Conservation (phyloP, 2,113 vertebrate genomes). For the Naja naja region DNA sequence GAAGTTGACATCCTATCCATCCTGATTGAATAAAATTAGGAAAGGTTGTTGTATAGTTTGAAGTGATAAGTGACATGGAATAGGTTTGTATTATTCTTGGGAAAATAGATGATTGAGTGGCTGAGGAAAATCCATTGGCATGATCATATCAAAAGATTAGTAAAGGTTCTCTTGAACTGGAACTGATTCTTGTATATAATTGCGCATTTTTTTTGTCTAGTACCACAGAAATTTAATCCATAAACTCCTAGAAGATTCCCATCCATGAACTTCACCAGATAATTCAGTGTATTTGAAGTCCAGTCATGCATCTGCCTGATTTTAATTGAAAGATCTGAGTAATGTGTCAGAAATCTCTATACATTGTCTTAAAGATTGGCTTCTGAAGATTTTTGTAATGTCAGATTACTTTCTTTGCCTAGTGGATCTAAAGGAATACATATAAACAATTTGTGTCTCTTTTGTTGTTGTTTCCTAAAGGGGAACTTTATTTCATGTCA, state of each 20-base stretch:
- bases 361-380: neutral
- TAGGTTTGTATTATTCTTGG: neutral
- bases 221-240: neutral
- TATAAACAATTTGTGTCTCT: conserved; percentile 1
- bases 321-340: neutral
- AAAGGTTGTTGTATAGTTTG: neutral
- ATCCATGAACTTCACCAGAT: neutral
- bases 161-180: neutral
- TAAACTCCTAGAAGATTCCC: neutral
- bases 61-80: neutral
- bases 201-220: neutral
- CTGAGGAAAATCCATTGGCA: neutral
- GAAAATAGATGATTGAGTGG: neutral
- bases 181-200: neutral
- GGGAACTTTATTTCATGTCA: conserved; percentile 95
- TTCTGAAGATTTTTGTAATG: neutral
- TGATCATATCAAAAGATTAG: neutral
- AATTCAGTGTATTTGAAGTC: neutral
- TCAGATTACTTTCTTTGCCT: neutral
- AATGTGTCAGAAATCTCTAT: neutral
- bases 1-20: neutral
- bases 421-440: neutral
- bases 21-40: neutral
- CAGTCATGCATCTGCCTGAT: neutral
- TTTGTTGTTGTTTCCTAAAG: conserved; percentile 58